Conservation (phyloP, 2,113 vertebrate genomes). For the Pyxicephalus adspersus region DNA sequence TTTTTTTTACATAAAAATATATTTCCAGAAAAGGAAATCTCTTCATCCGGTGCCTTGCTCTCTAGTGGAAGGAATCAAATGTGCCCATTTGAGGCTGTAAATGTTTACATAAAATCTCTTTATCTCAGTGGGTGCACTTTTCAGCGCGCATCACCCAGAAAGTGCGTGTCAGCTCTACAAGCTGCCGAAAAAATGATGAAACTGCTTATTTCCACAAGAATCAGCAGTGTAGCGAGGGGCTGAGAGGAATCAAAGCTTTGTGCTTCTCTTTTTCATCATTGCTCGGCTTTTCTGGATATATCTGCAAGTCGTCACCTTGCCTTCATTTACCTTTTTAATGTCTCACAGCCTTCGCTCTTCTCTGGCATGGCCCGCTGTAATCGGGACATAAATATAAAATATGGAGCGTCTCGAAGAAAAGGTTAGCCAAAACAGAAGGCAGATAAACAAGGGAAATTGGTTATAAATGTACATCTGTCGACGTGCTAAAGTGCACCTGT, state of each 20-base stretch:
- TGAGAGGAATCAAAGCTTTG: conserved; percentile 8
- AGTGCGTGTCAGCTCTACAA: conserved; percentile 8
- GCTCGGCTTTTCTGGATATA: not conserved
- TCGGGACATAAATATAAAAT: conserved; percentile 6
- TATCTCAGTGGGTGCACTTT: conserved; percentile 20
- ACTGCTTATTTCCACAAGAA: conserved; percentile 20
- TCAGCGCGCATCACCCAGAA: not conserved
- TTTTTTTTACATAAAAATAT: no score
- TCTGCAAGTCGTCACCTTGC: conserved; percentile 16
- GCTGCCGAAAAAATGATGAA: conserved; percentile 20
- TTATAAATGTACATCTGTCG: not conserved
- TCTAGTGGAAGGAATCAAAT: conserved; percentile 8
- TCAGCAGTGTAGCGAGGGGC: conserved; percentile 2
- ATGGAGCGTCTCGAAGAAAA: not conserved
- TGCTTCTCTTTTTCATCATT: conserved; percentile 15
- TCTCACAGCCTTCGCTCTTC: not conserved
- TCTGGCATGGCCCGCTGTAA: not conserved
- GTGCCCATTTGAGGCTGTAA: not conserved
- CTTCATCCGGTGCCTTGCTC: no score
- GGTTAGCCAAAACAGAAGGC: not conserved
- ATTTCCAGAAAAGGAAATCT: no score
- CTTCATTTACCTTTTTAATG: conserved; percentile 15
- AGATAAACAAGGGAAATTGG: not conserved
- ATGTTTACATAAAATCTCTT: conserved; percentile 25
- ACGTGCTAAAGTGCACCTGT: no score